Evolutionary conservation across 2,113 vertebrate genomes (phyloP).

Genomic region (Nerophis ophidion): DNA sequence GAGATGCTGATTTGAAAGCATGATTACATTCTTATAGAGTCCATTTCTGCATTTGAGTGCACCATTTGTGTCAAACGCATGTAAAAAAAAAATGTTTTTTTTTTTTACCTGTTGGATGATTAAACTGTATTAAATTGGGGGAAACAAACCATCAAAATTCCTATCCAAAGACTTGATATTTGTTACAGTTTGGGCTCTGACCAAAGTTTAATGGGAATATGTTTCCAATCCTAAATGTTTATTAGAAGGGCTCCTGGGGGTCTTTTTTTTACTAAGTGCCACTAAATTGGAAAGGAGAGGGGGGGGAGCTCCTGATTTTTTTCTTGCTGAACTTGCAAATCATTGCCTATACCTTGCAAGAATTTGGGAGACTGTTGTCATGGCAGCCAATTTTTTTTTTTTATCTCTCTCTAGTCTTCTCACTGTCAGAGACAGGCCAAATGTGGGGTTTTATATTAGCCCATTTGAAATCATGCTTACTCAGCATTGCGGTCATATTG

Average conservation of each 20-base stretch:
- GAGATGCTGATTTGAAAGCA: too few species aligned
- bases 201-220: too few species aligned
- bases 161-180: too few species aligned
- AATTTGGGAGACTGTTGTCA: constrained; percentile 3
- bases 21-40: too few species aligned
- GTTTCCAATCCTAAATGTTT: neutral
- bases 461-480: neutral
- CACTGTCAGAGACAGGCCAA: neutral
- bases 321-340: constrained; percentile 3
- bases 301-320: neutral
- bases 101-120: too few species aligned
- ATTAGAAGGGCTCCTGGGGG: neutral
- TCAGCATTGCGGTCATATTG: neutral
- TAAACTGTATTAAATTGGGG: too few species aligned
- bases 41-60: too few species aligned
- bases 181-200: too few species aligned
- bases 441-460: neutral
- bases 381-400: neutral
- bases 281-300: neutral
- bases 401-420: neutral
- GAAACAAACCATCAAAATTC: too few species aligned
- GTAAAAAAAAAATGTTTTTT: too few species aligned
- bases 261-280: too few species aligned
- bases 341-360: neutral
- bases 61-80: too few species aligned